Base-by-base conservation (phyloP, 2,888 invertebrate genomes). In the Brenthis hecate region DNA sequence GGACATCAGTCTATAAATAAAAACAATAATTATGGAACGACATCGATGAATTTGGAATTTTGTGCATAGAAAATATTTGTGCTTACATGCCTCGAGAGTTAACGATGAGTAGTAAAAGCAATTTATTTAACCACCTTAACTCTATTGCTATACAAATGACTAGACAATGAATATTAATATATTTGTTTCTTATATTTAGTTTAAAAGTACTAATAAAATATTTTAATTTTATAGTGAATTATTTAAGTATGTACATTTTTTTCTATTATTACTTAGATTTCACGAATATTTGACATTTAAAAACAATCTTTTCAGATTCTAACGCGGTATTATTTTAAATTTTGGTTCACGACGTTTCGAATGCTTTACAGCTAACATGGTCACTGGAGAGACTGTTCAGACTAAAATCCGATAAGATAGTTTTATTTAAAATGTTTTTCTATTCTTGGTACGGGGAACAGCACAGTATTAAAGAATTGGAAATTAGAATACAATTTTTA, bases 1-100 rank as follows among this genome's bases (percentile, higher is more conserved):
- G 36, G 53, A 53, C 13, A 53, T 54, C 54, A 23, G 28, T 54
- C 19, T 54, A 23, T 11, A 53, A 2, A 19, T 23, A 6, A 60
- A 19, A 14, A 43, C 50, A 53, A 32, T 53, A 36, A 16, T 53
- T 51, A 50, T 53, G 51, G 62, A 51, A 51, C 53, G 53, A 62
- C 32, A 51, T 62, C 36, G 16, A 67, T 56, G 61, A 65, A 68
- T 67, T 72, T 72, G 53, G 65, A 69, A 57, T 65, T 72, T 76
- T 76, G 76, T 76, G 76, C 76, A 74, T 74, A 65, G 63, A 69
- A 73, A 69, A 69, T 63, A 66, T 76, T 76, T 75, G 74, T 74
- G 74, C 74, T 73, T 67, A 72, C 56, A 65, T 65, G 66, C 54
- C 56, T 68, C 68, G 19, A 36, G 55, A 67, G 58, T 65, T 55